A percentile compares a stretch with the other conserved stretches of the same genome.
Conservation (phyloP, 2,888 invertebrate genomes). For the Limulus polyphemus region DNA sequence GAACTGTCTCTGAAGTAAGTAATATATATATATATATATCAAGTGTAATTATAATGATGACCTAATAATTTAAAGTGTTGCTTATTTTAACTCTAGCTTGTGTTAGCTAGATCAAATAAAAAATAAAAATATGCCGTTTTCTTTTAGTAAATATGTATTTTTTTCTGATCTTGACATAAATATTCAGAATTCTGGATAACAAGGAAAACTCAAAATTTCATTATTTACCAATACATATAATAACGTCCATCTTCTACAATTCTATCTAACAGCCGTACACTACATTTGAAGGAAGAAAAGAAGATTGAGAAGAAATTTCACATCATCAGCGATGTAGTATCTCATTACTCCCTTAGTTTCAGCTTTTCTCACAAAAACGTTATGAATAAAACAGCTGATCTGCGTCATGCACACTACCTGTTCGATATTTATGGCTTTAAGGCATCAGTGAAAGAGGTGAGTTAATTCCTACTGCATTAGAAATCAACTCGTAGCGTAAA, state of each 20-base stretch:
- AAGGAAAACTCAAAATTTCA: too few species aligned
- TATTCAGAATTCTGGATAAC: too few species aligned
- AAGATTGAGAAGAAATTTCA: conserved; percentile 1
- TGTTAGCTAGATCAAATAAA: too few species aligned
- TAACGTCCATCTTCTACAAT: not conserved
- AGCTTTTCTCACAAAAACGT: conserved; percentile 13
- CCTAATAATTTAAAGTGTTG: too few species aligned
- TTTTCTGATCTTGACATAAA: too few species aligned
- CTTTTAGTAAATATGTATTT: too few species aligned
- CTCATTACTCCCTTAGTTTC: conserved; percentile 8
- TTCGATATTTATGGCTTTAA: conserved; percentile 14
- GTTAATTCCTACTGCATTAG: not conserved
- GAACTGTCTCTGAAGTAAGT: conserved; percentile 11
- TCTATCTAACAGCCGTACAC: conserved; percentile 4
- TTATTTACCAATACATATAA: not conserved
- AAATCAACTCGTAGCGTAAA: too few species aligned
- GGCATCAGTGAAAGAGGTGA: conserved; percentile 11
- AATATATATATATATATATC: not conserved
- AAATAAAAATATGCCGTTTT: too few species aligned
- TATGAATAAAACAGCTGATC: conserved; percentile 11
- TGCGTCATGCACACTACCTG: conserved; percentile 18
- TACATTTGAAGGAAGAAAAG: conserved; percentile 10
- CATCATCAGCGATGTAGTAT: conserved; percentile 4
- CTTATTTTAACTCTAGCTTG: too few species aligned
- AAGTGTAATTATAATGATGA: too few species aligned